phyloP scores from a whole-genome alignment of 2,888 invertebrate species.

The Lissocephala sabroskyi region DNA sequence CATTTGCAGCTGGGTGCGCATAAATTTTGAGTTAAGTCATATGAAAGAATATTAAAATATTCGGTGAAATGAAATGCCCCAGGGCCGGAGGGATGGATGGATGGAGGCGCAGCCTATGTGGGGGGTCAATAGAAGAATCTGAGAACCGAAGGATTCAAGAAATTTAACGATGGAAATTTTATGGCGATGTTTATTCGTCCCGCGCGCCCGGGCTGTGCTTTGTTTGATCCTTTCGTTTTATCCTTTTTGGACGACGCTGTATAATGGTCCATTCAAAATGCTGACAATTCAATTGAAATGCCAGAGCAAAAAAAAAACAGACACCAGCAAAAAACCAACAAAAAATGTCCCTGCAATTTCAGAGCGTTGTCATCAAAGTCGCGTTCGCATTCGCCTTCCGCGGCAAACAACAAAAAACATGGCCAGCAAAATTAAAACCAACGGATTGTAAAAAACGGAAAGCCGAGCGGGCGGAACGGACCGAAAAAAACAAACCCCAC shows the following conservation, averaged over 20 bases:
- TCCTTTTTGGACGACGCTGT: no score
- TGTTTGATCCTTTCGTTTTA: not conserved
- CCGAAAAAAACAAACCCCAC: no score
- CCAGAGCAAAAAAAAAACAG: constrained; percentile 5
- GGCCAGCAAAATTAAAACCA: constrained; percentile 42
- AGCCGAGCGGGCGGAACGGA: not conserved
- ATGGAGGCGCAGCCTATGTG: no score
- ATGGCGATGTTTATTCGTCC: constrained; percentile 22
- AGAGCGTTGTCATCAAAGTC: constrained; percentile 35
- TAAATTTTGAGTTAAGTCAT: not conserved
- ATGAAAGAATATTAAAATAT: not conserved
- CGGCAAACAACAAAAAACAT: not conserved
- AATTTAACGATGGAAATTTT: constrained; percentile 23
- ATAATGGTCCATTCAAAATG: constrained; percentile 20
- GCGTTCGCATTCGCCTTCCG: not conserved
- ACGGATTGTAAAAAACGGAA: constrained; percentile 3
- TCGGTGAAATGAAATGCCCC: not conserved
- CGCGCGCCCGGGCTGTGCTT: no score
- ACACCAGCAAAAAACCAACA: not conserved
- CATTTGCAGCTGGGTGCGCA: not conserved
- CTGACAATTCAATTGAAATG: constrained; percentile 52
- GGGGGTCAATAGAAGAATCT: no score
- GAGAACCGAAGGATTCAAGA: not conserved
- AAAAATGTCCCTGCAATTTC: constrained; percentile 28
- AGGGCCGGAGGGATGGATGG: no score